These are phyloP conservation scores for Cryptotis parvus DNA, from an alignment of 2,113 vertebrate genomes.

Conservation along the genomic window DNA sequence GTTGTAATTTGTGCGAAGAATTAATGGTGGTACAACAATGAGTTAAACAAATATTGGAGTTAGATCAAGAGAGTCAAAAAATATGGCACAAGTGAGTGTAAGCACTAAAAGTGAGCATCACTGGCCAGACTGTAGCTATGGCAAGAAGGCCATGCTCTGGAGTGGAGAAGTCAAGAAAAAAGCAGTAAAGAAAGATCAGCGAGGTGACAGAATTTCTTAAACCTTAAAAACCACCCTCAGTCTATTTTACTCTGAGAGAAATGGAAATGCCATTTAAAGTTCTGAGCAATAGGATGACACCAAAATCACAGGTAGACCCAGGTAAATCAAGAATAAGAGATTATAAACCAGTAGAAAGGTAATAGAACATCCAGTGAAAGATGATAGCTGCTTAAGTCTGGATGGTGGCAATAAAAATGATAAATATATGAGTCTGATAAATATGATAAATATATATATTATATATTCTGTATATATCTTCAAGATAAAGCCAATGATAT, in stretches of 20 bases:
- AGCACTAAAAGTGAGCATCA: not conserved
- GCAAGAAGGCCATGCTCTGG: not conserved
- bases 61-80: not conserved
- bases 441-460: too few species aligned
- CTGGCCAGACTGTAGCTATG: not conserved
- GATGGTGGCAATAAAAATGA: not conserved
- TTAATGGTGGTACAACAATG: not conserved
- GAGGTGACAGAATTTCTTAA: not conserved
- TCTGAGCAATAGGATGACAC: not conserved
- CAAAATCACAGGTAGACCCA: not conserved
- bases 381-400: not conserved
- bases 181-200: not conserved
- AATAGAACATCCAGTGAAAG: not conserved
- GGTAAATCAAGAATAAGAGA: conserved; percentile 9
- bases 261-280: not conserved
- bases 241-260: not conserved
- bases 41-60: not conserved
- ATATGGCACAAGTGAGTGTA: not conserved
- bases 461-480: not conserved
- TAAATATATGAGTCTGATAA: too few species aligned
- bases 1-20: not conserved
- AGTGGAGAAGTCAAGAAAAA: too few species aligned
- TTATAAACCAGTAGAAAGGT: not conserved
- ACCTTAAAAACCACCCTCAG: not conserved
- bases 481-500: not conserved